Evolutionary conservation across 2,888 invertebrate species (phyloP), one percentile per base, ranked within the genome.

Genomic region (Orchesella flavescens): DNA sequence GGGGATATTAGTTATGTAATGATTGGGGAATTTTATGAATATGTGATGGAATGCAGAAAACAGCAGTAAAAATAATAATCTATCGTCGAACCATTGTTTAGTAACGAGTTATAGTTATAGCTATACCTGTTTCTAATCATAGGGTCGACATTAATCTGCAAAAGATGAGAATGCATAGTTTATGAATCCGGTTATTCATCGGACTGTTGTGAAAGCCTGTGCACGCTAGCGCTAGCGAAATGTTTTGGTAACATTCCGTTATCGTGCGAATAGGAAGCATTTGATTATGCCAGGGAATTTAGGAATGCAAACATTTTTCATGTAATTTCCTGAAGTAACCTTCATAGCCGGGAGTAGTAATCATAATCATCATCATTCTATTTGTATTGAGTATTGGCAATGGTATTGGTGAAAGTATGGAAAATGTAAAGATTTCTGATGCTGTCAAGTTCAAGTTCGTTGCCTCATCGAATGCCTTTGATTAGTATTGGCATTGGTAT

Each of bases 101-200:
- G 75, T 24, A 24, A 75, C 74, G 65, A 75, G 75, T 75, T 75
- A 75, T 43, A 65, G 53, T 53, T 53, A 34, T 34, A 34, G 3
- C 34, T 34, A 63, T 75, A 75, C 75, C 75, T 75, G 75, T 75
- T 75, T 75, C 75, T 75, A 75, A 75, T 75, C 74, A 75, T 75
- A 75, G 75, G 74, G 75, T 75, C 75, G 53, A 75, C 75, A 75
- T 75, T 75, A 75, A 75, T 75, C 75, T 75, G 44, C 24, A 19
- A 65, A 63, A 65, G 55, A 75, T 23, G 10, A 19, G 19, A 65
- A 49, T 61, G n/a, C 55, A 65, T 76, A 66, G 66, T 76, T 76
- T 76, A 53, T 76, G 57, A 57, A 68, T 34, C 76, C 76, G 76
- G 76, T 76, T 76, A 68, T 75, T 75, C 65, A 75, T 75, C 65